Evolutionary conservation across 2,888 invertebrate species (phyloP).

Genomic region (Campoplex capitator): DNA sequence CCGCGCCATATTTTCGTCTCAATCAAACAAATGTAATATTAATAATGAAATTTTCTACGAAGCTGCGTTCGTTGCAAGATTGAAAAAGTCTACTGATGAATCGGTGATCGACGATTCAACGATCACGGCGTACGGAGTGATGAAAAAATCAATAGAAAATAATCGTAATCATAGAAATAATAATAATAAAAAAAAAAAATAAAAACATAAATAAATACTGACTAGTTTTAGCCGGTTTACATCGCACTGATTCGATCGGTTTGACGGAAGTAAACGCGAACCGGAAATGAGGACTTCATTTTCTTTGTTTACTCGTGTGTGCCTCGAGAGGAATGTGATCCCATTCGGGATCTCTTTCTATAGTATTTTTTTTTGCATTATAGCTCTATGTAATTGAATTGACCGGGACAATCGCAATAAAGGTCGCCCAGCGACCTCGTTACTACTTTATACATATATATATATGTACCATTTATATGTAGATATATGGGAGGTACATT

Average conservation of each 20-base stretch:
- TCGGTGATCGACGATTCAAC: slow-evolving; percentile 7
- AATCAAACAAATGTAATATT: background rate
- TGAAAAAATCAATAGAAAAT: slow-evolving; percentile 31
- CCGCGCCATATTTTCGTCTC: slow-evolving; percentile 41
- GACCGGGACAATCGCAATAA: slow-evolving; percentile 54
- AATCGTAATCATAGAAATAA: background rate
- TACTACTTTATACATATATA: slow-evolving; percentile 38
- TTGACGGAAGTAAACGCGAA: slow-evolving; percentile 59
- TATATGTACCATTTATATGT: slow-evolving; percentile 39
- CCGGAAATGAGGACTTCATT: slow-evolving; percentile 65
- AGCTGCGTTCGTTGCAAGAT: background rate
- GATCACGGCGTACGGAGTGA: slow-evolving; percentile 54
- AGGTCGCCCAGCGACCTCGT: slow-evolving; percentile 67
- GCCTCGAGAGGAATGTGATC: slow-evolving; percentile 68
- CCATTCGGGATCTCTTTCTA: slow-evolving; percentile 57
- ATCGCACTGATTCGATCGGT: slow-evolving; percentile 59
- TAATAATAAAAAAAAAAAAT: slow-evolving; percentile 28
- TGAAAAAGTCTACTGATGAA: background rate
- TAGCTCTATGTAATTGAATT: slow-evolving; percentile 62
- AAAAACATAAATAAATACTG: slow-evolving; percentile 79
- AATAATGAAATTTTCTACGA: background rate
- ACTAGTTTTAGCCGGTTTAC: slow-evolving; percentile 75
- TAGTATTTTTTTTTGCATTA: slow-evolving; percentile 38
- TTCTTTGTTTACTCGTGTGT: slow-evolving; percentile 2
- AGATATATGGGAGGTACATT: background rate